phyloP scores from a whole-genome alignment of 1,140 invertebrate species.

The Triops longicaudatus region DNA sequence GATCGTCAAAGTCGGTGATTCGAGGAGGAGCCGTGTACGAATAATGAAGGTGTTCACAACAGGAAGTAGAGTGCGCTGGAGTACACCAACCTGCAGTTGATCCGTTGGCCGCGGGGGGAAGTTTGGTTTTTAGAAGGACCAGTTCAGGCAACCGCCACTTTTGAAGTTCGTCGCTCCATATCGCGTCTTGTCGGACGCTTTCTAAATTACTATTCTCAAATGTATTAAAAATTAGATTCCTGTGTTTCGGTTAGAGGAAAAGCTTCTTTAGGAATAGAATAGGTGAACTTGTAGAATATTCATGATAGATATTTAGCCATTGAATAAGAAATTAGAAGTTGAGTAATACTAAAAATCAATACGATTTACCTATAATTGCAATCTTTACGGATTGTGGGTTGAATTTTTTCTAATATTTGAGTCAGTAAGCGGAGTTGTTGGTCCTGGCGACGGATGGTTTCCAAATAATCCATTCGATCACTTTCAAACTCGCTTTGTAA shows the following conservation, averaged over 20 bases:
- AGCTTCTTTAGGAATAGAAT: neutral
- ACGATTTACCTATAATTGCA: constrained; percentile 58
- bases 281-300: neutral
- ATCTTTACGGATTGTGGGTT: constrained; percentile 61
- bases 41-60: neutral
- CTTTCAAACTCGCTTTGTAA: constrained; percentile 75
- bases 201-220: constrained; percentile 50
- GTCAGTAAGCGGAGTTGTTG: constrained; percentile 59
- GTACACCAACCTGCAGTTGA: neutral
- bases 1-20: neutral
- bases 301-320: constrained; percentile 26
- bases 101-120: constrained; percentile 52
- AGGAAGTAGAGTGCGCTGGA: neutral
- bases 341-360: neutral
- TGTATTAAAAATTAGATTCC: neutral
- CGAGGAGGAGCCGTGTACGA: constrained; percentile 13
- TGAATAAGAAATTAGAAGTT: constrained; percentile 10
- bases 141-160: constrained; percentile 64
- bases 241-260: no score
- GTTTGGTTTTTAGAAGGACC: constrained; percentile 50
- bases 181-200: constrained; percentile 55
- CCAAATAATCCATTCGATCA: constrained; percentile 73
- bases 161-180: constrained; percentile 67
- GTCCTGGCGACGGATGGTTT: constrained; percentile 70
- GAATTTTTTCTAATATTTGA: constrained; percentile 60